Evolutionary conservation across 2,113 vertebrate species (phyloP), one percentile per base, ranked within the genome.

Genomic region (Cavia aperea): DNA sequence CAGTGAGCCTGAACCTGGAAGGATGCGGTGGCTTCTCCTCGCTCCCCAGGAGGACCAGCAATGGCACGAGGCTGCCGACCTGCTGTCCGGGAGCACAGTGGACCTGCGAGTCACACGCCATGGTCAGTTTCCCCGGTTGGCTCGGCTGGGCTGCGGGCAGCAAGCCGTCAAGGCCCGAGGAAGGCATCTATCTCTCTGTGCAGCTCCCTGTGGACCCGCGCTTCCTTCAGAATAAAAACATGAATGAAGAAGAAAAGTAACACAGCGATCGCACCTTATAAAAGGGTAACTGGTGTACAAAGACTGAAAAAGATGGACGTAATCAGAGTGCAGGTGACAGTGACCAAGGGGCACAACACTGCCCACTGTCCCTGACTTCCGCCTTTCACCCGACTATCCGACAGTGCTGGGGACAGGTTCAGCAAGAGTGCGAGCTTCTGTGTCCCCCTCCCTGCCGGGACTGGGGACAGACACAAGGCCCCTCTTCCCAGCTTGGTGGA

Each of bases 221-320:
- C 77, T 92, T 86, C 90, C 63, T 95, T 93, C 31, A 85, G 89
- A 94, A 85, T 49, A 70, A 92, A 91, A 60, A 75, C 72, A 5
- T 54, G 56, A 87, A 54, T 62, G 85, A 89, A 78, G 56, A 14
- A 70, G 81, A 91, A 90, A 24, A 90, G 49, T 75, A 94, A 23
- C n/a, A 79, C 75, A 91, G 81, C 11, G 8, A 72, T 49, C 4
- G 11, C 43, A 4, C 84, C 92, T 92, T 78, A 88, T 29, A 31
- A 83, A 89, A 79, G 24, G 33, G 39, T 26, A 85, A 29, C 19
- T 49, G 24, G 86, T 84, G 56, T 39, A 49, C 26, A 81, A 63
- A 79, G 36, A 10, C 31, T 68, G 60, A 65, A 26, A 18, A 85
- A 31, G 62, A 56, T 16, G 19, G 39, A 66, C n/a, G 8, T 10